Conservation (phyloP, 2,888 invertebrate genomes). For the Strigamia maritima region DNA sequence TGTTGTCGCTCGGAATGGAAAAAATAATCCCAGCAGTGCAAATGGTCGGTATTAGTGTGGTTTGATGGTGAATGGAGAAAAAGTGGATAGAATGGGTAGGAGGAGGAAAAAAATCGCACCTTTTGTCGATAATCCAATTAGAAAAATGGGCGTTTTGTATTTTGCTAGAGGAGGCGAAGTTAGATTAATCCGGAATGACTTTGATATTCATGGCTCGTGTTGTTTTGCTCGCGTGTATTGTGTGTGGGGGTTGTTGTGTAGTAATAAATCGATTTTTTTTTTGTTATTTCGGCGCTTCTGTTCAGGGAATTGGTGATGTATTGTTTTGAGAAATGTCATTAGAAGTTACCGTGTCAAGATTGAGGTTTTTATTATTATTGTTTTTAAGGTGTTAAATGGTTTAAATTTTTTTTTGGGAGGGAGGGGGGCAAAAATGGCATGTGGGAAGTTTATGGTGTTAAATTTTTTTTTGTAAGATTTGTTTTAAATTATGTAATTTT, state of each 20-base stretch:
- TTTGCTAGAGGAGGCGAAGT: not conserved
- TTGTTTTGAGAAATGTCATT: not conserved
- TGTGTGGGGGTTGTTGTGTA: not conserved
- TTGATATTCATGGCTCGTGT: not conserved
- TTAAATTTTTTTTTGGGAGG: too few species aligned
- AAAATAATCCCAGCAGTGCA: not conserved
- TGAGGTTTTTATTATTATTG: too few species aligned
- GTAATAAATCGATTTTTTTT: not conserved
- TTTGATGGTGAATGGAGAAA: not conserved
- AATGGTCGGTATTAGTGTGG: not conserved
- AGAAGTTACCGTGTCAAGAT: not conserved
- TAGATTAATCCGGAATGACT: not conserved
- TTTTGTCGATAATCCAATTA: not conserved
- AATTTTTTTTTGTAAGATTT: too few species aligned
- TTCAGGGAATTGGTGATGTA: not conserved
- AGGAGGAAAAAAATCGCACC: not conserved
- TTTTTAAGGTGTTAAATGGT: too few species aligned
- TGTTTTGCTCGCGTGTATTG: not conserved
- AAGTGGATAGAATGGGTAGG: not conserved
- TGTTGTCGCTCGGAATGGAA: not conserved
- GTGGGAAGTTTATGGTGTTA: too few species aligned
- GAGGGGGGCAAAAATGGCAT: too few species aligned
- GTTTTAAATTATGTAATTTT: too few species aligned
- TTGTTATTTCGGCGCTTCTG: not conserved
- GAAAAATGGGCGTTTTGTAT: not conserved